Conservation (phyloP, 2,888 invertebrate species). For the Zelleria hepariella region DNA sequence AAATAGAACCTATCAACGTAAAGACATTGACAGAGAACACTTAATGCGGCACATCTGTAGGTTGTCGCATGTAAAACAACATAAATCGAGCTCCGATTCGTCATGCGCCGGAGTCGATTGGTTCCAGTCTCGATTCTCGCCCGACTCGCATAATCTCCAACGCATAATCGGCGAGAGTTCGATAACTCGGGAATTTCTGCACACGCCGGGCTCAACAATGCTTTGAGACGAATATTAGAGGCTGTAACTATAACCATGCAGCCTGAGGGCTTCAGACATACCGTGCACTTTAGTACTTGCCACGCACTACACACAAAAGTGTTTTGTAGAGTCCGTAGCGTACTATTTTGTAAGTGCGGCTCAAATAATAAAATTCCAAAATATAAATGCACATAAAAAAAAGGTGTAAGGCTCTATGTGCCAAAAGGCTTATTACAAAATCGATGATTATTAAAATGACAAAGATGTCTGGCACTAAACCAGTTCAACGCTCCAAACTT, state of each 20-base stretch:
- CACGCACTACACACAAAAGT: neutral
- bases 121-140: conserved; percentile 32
- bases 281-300: neutral
- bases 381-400: too few species aligned
- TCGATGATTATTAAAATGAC: too few species aligned
- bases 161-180: conserved; percentile 22
- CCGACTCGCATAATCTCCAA: conserved; percentile 28
- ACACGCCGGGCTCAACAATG: neutral
- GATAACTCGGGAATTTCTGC: conserved; percentile 25
- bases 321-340: neutral
- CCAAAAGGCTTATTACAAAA: too few species aligned
- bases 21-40: neutral
- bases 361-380: too few species aligned
- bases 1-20: neutral
- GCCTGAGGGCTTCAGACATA: neutral
- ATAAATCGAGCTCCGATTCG: conserved; percentile 37
- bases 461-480: too few species aligned
- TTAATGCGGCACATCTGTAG: neutral
- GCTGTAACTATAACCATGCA: neutral
- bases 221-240: neutral
- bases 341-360: too few species aligned
- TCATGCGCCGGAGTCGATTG: conserved; percentile 36
- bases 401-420: too few species aligned
- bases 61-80: conserved; percentile 8
- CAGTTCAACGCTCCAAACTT: too few species aligned